phyloP scores from a whole-genome alignment of 2,888 invertebrate species.

The Callosobruchus maculatus region DNA sequence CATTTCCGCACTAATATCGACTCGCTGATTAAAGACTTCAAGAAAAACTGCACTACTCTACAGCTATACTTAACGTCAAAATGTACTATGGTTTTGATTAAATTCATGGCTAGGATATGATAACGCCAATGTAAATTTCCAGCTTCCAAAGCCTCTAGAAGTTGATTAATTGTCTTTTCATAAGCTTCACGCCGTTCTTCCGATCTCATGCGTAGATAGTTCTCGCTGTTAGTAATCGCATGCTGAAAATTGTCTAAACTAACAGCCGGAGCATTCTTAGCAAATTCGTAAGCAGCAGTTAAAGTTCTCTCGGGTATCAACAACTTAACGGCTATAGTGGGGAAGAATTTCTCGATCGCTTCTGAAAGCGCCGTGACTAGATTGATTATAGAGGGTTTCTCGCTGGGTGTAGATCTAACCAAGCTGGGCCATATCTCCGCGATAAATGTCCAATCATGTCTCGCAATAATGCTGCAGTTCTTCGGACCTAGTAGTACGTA shows the following conservation, averaged over 20 bases:
- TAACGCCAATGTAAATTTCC: conserved; percentile 76
- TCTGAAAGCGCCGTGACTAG: conserved; percentile 57
- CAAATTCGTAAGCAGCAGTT: conserved; percentile 51
- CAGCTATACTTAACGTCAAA: conserved; percentile 65
- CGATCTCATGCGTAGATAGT: conserved; percentile 44
- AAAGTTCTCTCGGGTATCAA: conserved; percentile 55
- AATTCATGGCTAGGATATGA: conserved; percentile 67
- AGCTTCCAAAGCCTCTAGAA: conserved; percentile 56
- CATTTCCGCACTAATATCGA: conserved; percentile 75
- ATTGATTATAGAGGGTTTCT: conserved; percentile 77
- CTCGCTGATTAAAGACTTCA: conserved; percentile 68
- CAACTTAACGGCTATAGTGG: conserved; percentile 59
- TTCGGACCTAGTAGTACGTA: conserved; percentile 71
- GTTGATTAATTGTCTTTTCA: conserved; percentile 48
- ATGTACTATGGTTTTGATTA: conserved; percentile 70
- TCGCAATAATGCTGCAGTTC: conserved; percentile 60
- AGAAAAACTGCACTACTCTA: conserved; percentile 61
- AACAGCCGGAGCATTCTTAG: conserved; percentile 42
- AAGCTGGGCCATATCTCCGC: conserved; percentile 75
- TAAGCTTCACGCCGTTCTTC: conserved; percentile 54
- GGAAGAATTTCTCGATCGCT: conserved; percentile 58
- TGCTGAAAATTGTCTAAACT: conserved; percentile 45
- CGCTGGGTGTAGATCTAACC: conserved; percentile 74
- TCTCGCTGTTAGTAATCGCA: conserved; percentile 45
- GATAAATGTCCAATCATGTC: conserved; percentile 74